Evolutionary conservation across 2,888 invertebrate genomes (phyloP).

Genomic region (Sinhomidia bicolor): DNA sequence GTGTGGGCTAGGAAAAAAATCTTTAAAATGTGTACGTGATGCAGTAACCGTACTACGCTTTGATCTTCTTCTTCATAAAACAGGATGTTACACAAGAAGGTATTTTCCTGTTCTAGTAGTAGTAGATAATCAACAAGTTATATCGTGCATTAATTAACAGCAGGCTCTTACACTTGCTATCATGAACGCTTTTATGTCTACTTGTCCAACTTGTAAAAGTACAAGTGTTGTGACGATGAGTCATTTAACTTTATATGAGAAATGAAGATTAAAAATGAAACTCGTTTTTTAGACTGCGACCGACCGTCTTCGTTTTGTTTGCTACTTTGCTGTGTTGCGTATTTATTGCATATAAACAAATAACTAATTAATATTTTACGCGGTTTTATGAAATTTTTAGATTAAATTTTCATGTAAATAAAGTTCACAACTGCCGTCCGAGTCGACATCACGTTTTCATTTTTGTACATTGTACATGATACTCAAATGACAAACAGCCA

Average conservation of each 20-base stretch:
- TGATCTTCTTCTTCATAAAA: neutral
- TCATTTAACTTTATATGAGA: too few relatives aligned
- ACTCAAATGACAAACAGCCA: neutral
- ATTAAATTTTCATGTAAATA: neutral
- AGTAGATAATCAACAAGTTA: neutral
- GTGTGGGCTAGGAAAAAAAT: neutral
- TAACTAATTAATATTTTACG: neutral
- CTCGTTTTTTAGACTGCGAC: too few relatives aligned
- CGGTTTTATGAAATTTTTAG: neutral
- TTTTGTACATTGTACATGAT: neutral
- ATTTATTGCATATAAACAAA: too few relatives aligned
- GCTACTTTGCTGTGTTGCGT: neutral
- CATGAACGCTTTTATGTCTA: too few relatives aligned
- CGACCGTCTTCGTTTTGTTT: too few relatives aligned
- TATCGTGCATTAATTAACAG: neutral
- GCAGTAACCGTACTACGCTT: neutral
- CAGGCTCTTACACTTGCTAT: neutral
- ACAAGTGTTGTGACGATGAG: too few relatives aligned
- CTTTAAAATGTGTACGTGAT: neutral
- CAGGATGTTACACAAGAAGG: slow-evolving; percentile 27
- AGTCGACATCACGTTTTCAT: neutral
- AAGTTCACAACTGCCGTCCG: neutral
- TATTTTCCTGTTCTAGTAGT: neutral
- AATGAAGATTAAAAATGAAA: too few relatives aligned
- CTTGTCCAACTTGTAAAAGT: too few relatives aligned